Evolutionary conservation across 2,113 vertebrate genomes (phyloP), one percentile per base, ranked within the genome.

Genomic region (Ameiurus melas): DNA sequence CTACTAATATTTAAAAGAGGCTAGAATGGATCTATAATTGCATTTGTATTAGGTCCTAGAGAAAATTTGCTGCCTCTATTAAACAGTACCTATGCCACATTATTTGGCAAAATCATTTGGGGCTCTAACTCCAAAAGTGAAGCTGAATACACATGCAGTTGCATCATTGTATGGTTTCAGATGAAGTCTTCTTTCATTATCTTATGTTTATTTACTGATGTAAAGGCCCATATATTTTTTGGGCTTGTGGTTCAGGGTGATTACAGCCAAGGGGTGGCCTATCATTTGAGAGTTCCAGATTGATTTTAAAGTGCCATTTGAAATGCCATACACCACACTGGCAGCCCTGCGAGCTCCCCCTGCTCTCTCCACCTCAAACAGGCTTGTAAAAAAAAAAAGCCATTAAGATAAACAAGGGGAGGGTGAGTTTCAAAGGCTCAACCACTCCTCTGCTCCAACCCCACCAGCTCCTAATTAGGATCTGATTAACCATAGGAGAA

Each of bases 231-330:
- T 71, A 55, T 77, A 75, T 39, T 77, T 82, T 82, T 66, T 64
- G 5, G 79, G 81, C 62, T 86, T 89, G 91, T 73, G 91, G 90
- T 90, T 92, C 90, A 90, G 90, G 89, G 90, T 94, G 93, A 93
- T 93, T 93, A 85, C 91, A 90, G 90, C 66, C 58, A 87, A 85
- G 27, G 73, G 90, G 91, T 90, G 89, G 90, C 92, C 92, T 93
- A 91, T 90, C 88, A 92, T 93, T 93, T 92, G 53, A 83, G 81
- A 88, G 89, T 53, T 25, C 83, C 60, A 88, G 91, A 92, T 92
- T 73, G 91, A 93, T 94, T 93, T 93, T 93, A 91, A 93, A 94
- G 91, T 92, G 89, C 90, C 89, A 70, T 75, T 80, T 89, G 90
- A 91, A 92, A 92, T 17, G 58, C 85, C 91, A 90, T 90, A 85